These are phyloP conservation scores for Papilio protenor DNA, from an alignment of 2,888 invertebrate genomes.

Conservation along the genomic window DNA sequence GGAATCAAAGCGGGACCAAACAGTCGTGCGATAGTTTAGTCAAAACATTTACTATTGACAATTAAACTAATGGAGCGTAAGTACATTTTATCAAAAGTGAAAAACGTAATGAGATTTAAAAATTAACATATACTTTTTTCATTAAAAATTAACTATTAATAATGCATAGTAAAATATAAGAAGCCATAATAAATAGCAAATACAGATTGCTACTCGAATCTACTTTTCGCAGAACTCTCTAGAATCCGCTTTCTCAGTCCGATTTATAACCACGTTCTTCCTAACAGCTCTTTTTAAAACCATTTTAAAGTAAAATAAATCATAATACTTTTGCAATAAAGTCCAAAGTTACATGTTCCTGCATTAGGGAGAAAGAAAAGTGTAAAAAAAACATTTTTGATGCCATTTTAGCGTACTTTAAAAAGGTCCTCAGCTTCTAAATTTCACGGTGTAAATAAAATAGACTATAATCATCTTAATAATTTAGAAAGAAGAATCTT, in stretches of 20 bases:
- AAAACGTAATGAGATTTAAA: no score
- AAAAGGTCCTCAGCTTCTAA: neutral
- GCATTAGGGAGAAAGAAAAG: neutral
- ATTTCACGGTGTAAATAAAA: neutral
- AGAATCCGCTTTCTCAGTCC: constrained; percentile 12
- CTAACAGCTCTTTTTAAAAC: neutral
- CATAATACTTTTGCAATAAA: neutral
- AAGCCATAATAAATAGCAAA: constrained; percentile 14
- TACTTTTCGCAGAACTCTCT: neutral
- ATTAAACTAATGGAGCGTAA: no score
- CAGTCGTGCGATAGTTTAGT: no score
- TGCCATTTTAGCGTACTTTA: neutral
- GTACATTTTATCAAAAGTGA: no score
- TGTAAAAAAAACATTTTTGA: neutral
- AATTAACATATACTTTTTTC: no score
- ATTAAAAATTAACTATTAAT: neutral
- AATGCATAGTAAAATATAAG: neutral
- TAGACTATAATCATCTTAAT: no score
- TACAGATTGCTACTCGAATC: constrained; percentile 16
- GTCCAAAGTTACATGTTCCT: neutral
- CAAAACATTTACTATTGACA: no score
- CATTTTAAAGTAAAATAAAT: neutral
- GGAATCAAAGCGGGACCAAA: no score
- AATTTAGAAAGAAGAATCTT: no score
- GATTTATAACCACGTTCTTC: constrained; percentile 15